These are phyloP conservation scores for Triplophysa rosa DNA, from an alignment of 2,113 vertebrate genomes.

Conservation along the genomic window DNA sequence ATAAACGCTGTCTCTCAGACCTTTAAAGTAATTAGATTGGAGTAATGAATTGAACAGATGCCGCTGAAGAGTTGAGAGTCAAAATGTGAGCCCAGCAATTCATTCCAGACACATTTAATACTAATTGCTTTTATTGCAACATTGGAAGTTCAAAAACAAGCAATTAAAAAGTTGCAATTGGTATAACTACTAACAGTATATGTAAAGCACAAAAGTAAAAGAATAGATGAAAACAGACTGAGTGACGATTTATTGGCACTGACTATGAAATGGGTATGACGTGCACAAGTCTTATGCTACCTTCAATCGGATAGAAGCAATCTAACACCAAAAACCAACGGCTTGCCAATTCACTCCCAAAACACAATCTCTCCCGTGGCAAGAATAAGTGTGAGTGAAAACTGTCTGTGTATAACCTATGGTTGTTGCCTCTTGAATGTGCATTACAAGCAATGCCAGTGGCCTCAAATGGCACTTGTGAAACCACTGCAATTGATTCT, in stretches of 20 bases:
- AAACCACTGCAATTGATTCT: conserved; percentile 1
- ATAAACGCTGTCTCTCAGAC: no score
- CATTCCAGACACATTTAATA: no score
- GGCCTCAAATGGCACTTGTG: background rate
- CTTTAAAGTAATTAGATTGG: no score
- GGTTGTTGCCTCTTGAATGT: conserved; percentile 1
- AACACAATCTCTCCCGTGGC: conserved; percentile 6
- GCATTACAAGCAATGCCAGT: background rate
- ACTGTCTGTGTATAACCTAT: background rate
- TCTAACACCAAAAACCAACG: background rate
- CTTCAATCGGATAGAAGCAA: conserved; percentile 15
- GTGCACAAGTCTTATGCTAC: background rate
- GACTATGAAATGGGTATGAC: conserved; percentile 3
- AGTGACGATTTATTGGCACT: background rate
- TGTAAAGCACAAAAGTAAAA: background rate
- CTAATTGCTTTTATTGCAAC: no score
- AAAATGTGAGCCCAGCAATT: no score
- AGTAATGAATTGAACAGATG: no score
- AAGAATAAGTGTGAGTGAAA: conserved; percentile 4
- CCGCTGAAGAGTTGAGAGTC: no score
- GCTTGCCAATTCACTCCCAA: background rate
- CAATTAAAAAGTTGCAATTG: no score
- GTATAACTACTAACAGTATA: background rate
- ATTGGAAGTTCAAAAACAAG: no score
- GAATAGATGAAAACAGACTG: background rate